A percentile compares a stretch with the other conserved stretches of the same genome.
phyloP scores from a whole-genome alignment of 2,797 vertebrate genomes.

The Geotria australis region DNA sequence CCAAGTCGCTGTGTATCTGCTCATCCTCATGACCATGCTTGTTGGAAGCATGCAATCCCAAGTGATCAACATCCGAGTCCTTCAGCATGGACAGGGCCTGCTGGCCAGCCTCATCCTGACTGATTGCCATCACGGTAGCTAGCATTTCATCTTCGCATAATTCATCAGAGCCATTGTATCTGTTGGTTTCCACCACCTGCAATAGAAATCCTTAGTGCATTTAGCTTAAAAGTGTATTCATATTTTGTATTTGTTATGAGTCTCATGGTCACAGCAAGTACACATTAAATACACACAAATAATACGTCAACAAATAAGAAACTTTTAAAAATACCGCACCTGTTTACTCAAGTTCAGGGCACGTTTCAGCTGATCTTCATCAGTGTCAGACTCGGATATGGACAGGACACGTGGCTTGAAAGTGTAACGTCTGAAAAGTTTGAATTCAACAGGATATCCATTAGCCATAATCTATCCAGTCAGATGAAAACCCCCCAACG shows the following conservation, averaged over 20 bases:
- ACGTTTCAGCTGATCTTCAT: constrained; percentile 46
- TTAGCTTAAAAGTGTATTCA: too few species aligned
- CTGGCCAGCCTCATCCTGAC: constrained; percentile 33
- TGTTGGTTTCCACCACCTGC: background rate
- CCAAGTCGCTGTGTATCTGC: too few species aligned
- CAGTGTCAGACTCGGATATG: constrained; percentile 47
- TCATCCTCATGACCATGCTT: too few species aligned
- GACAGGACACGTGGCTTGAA: constrained; percentile 21
- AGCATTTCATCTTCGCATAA: constrained; percentile 76
- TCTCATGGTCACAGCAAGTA: background rate
- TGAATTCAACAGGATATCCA: too few species aligned
- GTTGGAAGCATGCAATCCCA: too few species aligned
- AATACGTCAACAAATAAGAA: background rate
- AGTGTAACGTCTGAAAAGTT: constrained; percentile 24
- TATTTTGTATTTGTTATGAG: background rate
- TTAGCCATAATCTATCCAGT: too few species aligned
- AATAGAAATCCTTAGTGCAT: background rate
- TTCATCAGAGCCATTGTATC: constrained; percentile 18
- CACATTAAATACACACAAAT: background rate
- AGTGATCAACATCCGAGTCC: too few species aligned
- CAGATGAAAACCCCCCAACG: too few species aligned
- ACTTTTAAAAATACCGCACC: constrained; percentile 13
- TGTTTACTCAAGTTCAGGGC: constrained; percentile 21
- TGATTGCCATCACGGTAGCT: constrained; percentile 62
- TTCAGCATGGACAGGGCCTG: too few species aligned